Evolutionary conservation across 2,888 invertebrate species (phyloP).

Genomic region (Argyra leucocephala): DNA sequence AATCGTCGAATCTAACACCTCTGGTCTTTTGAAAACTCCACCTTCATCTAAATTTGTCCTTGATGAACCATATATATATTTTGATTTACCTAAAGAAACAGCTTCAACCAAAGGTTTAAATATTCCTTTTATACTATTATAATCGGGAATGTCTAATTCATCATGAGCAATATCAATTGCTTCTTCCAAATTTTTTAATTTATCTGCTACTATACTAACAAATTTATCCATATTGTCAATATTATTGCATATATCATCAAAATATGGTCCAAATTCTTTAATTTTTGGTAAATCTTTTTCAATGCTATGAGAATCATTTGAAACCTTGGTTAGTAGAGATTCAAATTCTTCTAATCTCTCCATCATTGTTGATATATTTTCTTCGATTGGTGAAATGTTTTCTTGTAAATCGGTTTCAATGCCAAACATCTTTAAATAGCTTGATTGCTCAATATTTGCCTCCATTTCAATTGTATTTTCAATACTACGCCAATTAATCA

Average conservation of each 20-base stretch:
- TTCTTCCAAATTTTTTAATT: not conserved
- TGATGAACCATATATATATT: not conserved
- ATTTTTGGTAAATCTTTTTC: not conserved
- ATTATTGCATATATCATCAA: not conserved
- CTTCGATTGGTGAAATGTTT: not conserved
- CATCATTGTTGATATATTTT: not conserved
- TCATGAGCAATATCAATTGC: not conserved
- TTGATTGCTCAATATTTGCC: not conserved
- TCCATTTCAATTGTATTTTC: not conserved
- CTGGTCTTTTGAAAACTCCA: not conserved
- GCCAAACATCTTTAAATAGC: not conserved
- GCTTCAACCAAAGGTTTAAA: not conserved
- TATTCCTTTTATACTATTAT: not conserved
- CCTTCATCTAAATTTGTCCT: not conserved
- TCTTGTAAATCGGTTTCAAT: not conserved
- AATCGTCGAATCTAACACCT: not conserved
- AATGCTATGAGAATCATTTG: not conserved
- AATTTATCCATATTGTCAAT: slow-evolving; percentile 1
- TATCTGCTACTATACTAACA: not conserved
- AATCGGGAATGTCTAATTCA: not conserved
- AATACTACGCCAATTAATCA: not conserved
- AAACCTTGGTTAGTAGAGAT: not conserved
- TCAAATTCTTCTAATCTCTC: not conserved
- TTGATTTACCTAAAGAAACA: not conserved
- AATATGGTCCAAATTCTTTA: not conserved